Base-by-base conservation (phyloP, 2,888 invertebrate species). In the Blastobasis lacticolella region DNA sequence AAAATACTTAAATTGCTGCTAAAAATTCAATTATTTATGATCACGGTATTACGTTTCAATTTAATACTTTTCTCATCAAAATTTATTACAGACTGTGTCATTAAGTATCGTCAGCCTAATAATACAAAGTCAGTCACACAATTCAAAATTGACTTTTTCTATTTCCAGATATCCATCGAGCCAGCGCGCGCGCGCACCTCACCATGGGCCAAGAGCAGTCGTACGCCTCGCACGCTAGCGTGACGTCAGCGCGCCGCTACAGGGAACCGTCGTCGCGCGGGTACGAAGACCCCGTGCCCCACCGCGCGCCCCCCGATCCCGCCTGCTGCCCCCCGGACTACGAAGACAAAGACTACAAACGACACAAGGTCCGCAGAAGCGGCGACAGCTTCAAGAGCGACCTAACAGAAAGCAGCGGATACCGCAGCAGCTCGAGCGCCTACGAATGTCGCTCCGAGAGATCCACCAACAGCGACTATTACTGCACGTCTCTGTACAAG, bases 201-300 rank as follows among this genome's bases (percentile, higher is more conserved):
- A 81, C 59, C 73, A 87, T 88, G 88, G 88, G 87, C 64, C 88
- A 87, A 67, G 85, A 87, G 57, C 87, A 87, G 64, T 88, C 88
- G 49, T 83, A 78, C 70, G 69, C 75, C 55, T 65, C 67, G 56
- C 82, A 82, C 71, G 71, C 77, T 73, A 77, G 74, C 64, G 73
- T 71, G 62, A 63, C 74, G 43, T 73, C 75, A 66, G 73, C 71
- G 54, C 75, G 76, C 57, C 72, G 76, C 50, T 79, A 78, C 66
- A 75, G 73, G 55, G 79, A 83, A 3, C 23, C 23, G 23, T 23
- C 23, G 23, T n/a, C n/a, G 38, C 43, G 37, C 54, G 77, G 78
- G 55, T 81, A 78, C 81, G 78, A 81, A 54, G 77, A 79, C 56
- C 69, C 75, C 10, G 58, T 73, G 50, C 71, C 70, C 38, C 79